Evolutionary conservation across 2,888 invertebrate genomes (phyloP), one percentile per base, ranked within the genome.

Genomic region (Drosophila maculinotata): DNA sequence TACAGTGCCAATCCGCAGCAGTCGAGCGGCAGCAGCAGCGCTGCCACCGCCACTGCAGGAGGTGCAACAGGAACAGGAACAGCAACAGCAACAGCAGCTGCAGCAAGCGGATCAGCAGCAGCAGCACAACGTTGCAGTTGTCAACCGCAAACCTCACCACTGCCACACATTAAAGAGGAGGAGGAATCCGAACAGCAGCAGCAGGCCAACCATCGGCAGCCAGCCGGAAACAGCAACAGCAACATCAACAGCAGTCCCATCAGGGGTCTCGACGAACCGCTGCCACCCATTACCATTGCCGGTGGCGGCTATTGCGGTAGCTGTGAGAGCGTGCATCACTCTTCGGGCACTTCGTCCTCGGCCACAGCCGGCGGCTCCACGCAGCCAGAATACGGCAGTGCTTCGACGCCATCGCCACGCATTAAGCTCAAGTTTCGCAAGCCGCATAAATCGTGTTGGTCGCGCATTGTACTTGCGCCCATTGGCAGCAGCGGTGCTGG

Each of bases 131-230:
- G 89, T 58, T 93, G 92, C 91, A 92, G 91, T 92, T 91, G 91
- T 72, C 91, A 91, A 67, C 87, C 94, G 89, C 94, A 95, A 92
- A 94, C 95, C 78, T 95, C 95, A 49, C 95, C 95, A 63, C 92
- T 96, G 74, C 96, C 96, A 79, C 96, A 96, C 85, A 96, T 96
- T 75, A 95, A 95, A 90, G 96, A 96, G 90, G 96, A 96, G 91
- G 96, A 96, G 92, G 95, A 95, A 90, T 91, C 80, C 87, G 92
- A 91, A 65, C 91, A 93, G 91, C 77, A 71, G n/a, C 75, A 68
- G 15, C 68, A 66, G 9, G 62, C 56, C 0, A 68, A 69, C 35
- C 54, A 58, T 30, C 69, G 54, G 0, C 62, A 62, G 8, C 14
- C 35, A 10, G 12, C 14, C 12, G 49, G n/a, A n/a, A 15, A 28